Evolutionary conservation across 2,113 vertebrate genomes (phyloP), one percentile per base, ranked within the genome.

Genomic region (Meles meles): DNA sequence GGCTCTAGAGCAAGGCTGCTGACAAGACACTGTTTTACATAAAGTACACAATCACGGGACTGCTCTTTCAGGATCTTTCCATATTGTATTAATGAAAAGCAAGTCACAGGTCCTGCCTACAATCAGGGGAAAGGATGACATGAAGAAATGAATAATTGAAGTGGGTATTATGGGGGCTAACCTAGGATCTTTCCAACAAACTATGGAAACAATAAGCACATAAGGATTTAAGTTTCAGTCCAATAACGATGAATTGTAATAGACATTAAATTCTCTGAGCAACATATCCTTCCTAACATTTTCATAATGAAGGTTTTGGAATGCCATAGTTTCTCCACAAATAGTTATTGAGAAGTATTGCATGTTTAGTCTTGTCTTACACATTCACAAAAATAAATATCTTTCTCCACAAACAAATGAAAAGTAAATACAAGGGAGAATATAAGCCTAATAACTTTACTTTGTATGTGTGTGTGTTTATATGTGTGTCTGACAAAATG

Each of bases 161-260:
- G 8, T 1, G 27, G 8, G 1, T 12, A 42, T 34, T 13, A 31
- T 42, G 1, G 42, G 4, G 3, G 10, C 14, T 11, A 18, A 37
- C 18, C 15, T 44, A 12, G 5, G 21, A 7, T 52, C 9, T 90
- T 87, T 27, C 12, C 5, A 67, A 9, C 6, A 15, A 9, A 69
- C 37, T 76, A 55, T 21, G 65, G 23, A 88, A 88, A 59, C 18
- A 79, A 80, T 67, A 37, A 31, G 90, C 79, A 49, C 67, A 17
- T 20, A 77, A 86, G 14, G 8, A 55, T 72, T 90, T n/a, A 71
- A 57, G 71, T 61, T 92, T 44, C 34, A 44, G 57, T 29, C 7
- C 39, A 59, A 13, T 67, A 42, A 57, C 27, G 67, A 77, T 31
- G 29, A 61, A 25, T 39, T 39, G 20, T 79, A 18, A 94, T n/a